phyloP scores from a whole-genome alignment of 1,140 invertebrate species.

The Diuraphis noxia region DNA sequence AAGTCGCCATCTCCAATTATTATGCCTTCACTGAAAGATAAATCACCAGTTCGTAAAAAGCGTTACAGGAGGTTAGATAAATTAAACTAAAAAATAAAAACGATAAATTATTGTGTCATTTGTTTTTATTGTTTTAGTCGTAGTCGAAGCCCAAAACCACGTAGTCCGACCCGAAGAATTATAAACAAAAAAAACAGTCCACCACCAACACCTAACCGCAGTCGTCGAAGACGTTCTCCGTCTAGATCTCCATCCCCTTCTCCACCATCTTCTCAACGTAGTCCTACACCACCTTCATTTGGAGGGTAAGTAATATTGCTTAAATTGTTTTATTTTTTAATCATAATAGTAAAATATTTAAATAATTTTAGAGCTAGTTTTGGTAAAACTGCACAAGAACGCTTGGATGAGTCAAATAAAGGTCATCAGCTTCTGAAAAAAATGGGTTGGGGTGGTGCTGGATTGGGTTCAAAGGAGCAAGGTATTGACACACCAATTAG shows the following conservation, averaged over 20 bases:
- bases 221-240: constrained; percentile 59
- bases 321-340: constrained; percentile 33
- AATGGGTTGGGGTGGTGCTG: constrained; percentile 93
- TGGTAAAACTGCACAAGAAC: constrained; percentile 41
- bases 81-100: background rate
- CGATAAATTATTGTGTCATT: background rate
- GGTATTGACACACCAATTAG: constrained; percentile 93
- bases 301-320: constrained; percentile 64
- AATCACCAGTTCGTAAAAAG: constrained; percentile 71
- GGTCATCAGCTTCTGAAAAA: constrained; percentile 93
- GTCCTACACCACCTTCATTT: constrained; percentile 80
- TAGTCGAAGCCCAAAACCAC: constrained; percentile 57
- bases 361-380: constrained; percentile 30
- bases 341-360: constrained; percentile 1
- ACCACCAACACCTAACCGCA: constrained; percentile 49
- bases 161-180: constrained; percentile 53
- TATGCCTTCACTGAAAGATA: constrained; percentile 68
- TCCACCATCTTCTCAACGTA: constrained; percentile 63
- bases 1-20: constrained; percentile 74
- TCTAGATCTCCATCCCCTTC: constrained; percentile 62
- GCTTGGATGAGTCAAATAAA: constrained; percentile 85
- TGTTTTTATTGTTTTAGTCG: constrained; percentile 55
- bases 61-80: constrained; percentile 67
- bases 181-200: constrained; percentile 51
- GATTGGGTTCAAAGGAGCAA: constrained; percentile 88